Conservation (phyloP, 2,888 invertebrate genomes). For the Chloroclysta siterata region DNA sequence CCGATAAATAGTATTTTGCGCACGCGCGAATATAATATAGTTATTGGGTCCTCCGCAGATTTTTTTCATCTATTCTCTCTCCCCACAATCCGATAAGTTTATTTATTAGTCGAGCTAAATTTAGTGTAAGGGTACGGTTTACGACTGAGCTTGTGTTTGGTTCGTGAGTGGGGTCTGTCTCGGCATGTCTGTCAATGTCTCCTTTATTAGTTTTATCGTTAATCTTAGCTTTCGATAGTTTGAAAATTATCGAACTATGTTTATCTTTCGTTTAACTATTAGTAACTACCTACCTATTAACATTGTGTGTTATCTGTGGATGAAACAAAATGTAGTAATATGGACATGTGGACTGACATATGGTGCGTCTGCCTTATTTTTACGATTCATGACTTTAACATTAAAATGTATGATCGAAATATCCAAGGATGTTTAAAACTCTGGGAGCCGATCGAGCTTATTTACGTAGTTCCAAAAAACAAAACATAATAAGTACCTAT, state of each 20-base stretch:
- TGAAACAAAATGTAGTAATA: constrained; percentile 8
- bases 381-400: constrained; percentile 15
- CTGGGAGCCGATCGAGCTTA: background rate
- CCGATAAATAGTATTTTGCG: constrained; percentile 63
- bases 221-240: constrained; percentile 57
- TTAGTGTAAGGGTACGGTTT: constrained; percentile 71
- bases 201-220: constrained; percentile 61
- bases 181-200: constrained; percentile 60
- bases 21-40: constrained; percentile 69
- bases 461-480: background rate
- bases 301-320: constrained; percentile 13
- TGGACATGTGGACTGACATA: constrained; percentile 17
- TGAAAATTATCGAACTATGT: constrained; percentile 42
- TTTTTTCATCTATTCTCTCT: constrained; percentile 48
- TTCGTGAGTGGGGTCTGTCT: constrained; percentile 63
- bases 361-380: constrained; percentile 18
- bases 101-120: constrained; percentile 79
- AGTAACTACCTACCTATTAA: background rate
- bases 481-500: too few species aligned
- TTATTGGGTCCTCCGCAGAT: constrained; percentile 57
- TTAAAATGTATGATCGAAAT: constrained; percentile 12
- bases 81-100: constrained; percentile 75
- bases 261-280: constrained; percentile 13
- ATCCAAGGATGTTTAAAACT: background rate
- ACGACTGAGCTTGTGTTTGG: constrained; percentile 70